Conservation (phyloP, 2,888 invertebrate genomes). For the Lacanobia wlatinum region DNA sequence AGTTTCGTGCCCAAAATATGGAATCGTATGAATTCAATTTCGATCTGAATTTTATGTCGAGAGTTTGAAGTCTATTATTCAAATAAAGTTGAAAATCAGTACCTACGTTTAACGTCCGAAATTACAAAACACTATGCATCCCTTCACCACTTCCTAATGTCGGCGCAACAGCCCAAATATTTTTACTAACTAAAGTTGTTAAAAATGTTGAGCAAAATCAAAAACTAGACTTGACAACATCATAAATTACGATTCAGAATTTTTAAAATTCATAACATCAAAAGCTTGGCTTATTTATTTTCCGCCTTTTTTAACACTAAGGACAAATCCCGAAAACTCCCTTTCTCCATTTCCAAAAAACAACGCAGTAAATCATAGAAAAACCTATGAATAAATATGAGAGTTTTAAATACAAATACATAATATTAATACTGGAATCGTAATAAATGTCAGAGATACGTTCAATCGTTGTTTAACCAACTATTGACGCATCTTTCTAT, state of each 20-base stretch:
- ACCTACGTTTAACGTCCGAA: no score
- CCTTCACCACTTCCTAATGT: no score
- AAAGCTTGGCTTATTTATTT: background rate
- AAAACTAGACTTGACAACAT: background rate
- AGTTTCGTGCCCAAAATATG: no score
- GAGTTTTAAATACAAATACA: slow-evolving; percentile 48
- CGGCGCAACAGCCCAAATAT: no score
- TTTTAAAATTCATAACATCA: background rate
- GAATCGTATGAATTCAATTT: no score
- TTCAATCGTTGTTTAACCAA: slow-evolving; percentile 36
- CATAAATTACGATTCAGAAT: background rate
- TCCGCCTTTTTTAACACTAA: slow-evolving; percentile 2
- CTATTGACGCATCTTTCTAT: slow-evolving; percentile 48
- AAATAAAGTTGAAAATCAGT: no score
- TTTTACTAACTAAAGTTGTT: no score
- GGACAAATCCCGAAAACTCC: slow-evolving; percentile 43
- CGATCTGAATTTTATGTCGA: background rate
- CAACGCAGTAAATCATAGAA: slow-evolving; percentile 52
- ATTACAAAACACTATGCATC: no score
- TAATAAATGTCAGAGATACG: slow-evolving; percentile 51
- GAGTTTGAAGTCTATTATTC: background rate
- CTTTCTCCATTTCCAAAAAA: slow-evolving; percentile 33
- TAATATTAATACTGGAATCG: slow-evolving; percentile 37
- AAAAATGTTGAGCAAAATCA: background rate
- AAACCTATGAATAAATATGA: slow-evolving; percentile 65